These are phyloP conservation scores for Suricata suricatta DNA, from an alignment of 2,113 vertebrate species.

Conservation along the genomic window DNA sequence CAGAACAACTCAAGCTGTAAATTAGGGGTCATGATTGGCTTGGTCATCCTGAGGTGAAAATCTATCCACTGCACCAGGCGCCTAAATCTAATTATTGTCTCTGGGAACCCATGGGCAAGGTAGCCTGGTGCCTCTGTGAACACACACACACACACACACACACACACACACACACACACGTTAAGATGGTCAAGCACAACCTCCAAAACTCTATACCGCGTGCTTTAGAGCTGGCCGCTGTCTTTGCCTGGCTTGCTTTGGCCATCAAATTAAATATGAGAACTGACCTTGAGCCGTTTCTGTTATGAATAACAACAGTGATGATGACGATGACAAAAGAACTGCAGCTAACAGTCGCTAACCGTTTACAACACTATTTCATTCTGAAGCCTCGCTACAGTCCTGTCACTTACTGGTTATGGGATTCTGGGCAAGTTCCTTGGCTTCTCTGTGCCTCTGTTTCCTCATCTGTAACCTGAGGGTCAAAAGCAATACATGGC, in stretches of 20 bases:
- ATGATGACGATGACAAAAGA: not conserved
- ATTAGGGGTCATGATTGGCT: slow-evolving; percentile 82
- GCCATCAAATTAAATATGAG: not conserved
- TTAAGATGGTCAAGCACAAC: not conserved
- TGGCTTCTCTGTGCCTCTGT: not conserved
- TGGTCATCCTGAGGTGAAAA: slow-evolving; percentile 80
- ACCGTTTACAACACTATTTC: not conserved
- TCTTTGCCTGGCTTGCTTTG: not conserved
- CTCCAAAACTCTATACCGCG: not conserved
- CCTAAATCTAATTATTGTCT: slow-evolving; percentile 72
- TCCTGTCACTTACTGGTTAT: not conserved
- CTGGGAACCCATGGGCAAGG: slow-evolving; percentile 47
- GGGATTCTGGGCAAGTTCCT: not conserved
- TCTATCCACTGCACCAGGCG: slow-evolving; percentile 78
- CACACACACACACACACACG: no score
- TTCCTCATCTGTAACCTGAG: not conserved
- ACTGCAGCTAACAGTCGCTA: not conserved
- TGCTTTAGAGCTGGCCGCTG: not conserved
- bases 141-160: no score
- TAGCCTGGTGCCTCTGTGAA: not conserved
- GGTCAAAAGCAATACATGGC: not conserved
- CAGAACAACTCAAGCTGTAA: slow-evolving; percentile 80
- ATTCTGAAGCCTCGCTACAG: not conserved
- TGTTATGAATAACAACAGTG: not conserved
- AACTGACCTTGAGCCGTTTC: not conserved